Percentiles rank a stretch among this genome's conserved stretches.
phyloP scores from a whole-genome alignment of 92 coral and sea anemone species.

The Pocillopora grandis region DNA sequence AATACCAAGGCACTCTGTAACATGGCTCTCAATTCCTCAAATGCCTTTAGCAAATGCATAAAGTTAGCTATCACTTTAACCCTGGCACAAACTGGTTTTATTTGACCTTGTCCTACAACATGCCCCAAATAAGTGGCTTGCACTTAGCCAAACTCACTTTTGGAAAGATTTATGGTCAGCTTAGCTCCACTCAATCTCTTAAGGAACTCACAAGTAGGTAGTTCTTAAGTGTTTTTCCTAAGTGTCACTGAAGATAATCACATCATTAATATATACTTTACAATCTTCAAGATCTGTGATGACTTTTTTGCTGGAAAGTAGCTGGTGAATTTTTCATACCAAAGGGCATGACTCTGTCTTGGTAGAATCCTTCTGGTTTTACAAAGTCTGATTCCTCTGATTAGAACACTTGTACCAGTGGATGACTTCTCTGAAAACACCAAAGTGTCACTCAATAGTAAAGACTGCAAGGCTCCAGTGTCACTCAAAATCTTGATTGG shows the following conservation, averaged over 20 bases:
- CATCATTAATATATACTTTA: conserved; percentile 59
- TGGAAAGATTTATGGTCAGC: conserved; percentile 45
- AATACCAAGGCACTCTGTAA: conserved; percentile 59
- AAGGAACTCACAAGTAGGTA: conserved; percentile 33
- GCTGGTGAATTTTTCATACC: conserved; percentile 57
- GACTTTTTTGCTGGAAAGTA: conserved; percentile 43
- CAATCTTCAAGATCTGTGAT: conserved; percentile 40
- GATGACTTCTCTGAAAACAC: too few species aligned
- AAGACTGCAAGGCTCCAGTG: conserved; percentile 66
- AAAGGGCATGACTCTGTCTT: conserved; percentile 57
- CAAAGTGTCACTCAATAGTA: conserved; percentile 11
- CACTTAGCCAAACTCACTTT: conserved; percentile 43
- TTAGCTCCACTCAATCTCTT: conserved; percentile 33
- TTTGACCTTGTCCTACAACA: conserved; percentile 55
- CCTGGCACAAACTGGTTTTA: conserved; percentile 32
- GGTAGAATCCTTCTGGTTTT: conserved; percentile 50
- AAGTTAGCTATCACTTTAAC: conserved; percentile 4
- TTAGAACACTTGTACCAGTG: conserved; percentile 31
- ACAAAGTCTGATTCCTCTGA: conserved; percentile 45
- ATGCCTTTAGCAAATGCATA: conserved; percentile 62
- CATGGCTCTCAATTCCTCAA: conserved; percentile 51
- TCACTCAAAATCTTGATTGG: conserved; percentile 59
- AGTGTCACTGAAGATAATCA: conserved; percentile 45
- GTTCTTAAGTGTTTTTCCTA: conserved; percentile 52
- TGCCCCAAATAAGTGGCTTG: conserved; percentile 59